A percentile compares a stretch with the other conserved stretches of the same genome.
phyloP scores from a whole-genome alignment of 2,797 vertebrate species.

The Girardinus metallicus region DNA sequence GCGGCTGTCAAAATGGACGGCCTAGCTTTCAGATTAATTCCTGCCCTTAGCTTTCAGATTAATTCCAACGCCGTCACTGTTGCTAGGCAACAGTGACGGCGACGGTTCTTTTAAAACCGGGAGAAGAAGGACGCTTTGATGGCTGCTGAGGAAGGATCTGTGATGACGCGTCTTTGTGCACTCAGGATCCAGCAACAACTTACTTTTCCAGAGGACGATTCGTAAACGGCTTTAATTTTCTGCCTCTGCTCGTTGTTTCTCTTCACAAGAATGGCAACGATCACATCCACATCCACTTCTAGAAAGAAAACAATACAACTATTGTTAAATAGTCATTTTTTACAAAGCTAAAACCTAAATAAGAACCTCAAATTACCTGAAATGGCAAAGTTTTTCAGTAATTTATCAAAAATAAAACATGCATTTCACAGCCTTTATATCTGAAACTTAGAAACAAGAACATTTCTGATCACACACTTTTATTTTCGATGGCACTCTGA shows the following conservation, averaged over 20 bases:
- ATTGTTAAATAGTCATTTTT: neutral
- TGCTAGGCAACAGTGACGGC: too few species aligned
- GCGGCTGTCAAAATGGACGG: too few species aligned
- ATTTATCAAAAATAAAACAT: neutral
- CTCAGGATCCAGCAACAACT: constrained; percentile 4
- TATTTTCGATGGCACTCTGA: constrained; percentile 84
- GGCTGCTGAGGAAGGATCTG: too few species aligned
- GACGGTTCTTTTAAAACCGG: too few species aligned
- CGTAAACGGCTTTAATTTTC: constrained; percentile 88
- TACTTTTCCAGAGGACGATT: constrained; percentile 83
- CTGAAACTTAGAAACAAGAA: neutral
- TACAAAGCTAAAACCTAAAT: neutral
- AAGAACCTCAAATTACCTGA: neutral
- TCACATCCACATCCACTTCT: constrained; percentile 91
- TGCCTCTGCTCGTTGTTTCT: constrained; percentile 91
- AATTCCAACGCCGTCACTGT: too few species aligned
- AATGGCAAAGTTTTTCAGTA: neutral
- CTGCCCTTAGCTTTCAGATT: too few species aligned
- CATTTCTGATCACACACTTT: constrained; percentile 71
- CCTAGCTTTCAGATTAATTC: too few species aligned
- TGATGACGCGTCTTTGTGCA: neutral
- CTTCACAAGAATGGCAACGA: constrained; percentile 85
- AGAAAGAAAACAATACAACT: constrained; percentile 7
- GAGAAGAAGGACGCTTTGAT: too few species aligned
- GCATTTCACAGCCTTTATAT: neutral